Conservation (phyloP, 2,797 vertebrate species). For the Artibeus jamaicensis region DNA sequence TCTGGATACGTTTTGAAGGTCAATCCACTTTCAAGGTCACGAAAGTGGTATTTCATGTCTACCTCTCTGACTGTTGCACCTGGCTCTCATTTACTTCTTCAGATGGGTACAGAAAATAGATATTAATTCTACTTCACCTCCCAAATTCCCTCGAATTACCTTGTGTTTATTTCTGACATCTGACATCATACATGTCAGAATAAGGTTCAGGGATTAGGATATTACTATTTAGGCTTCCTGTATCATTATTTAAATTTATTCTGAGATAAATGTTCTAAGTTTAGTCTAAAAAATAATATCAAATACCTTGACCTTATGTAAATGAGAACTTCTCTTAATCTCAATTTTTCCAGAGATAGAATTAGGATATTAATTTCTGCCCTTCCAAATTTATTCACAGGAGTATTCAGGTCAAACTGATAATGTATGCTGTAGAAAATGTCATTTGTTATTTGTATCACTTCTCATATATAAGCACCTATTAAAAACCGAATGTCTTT, state of each 20-base stretch:
- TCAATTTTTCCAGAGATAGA: not conserved
- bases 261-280: not conserved
- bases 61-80: not conserved
- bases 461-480: not conserved
- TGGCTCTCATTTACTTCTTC: not conserved
- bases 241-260: not conserved
- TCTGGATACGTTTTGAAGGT: not conserved
- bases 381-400: not conserved
- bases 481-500: not conserved
- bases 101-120: not conserved
- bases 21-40: not conserved
- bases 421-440: not conserved
- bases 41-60: not conserved
- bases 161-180: not conserved
- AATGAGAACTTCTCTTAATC: not conserved
- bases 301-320: not conserved
- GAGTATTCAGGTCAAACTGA: not conserved
- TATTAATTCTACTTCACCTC: too few relatives aligned
- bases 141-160: not conserved
- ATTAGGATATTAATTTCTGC: constrained; percentile 5
- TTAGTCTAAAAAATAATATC: not conserved
- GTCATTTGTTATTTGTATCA: not conserved
- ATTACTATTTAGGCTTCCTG: not conserved
- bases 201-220: not conserved
- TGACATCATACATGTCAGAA: not conserved